These are phyloP conservation scores for Ormia ochracea DNA, from an alignment of 2,888 invertebrate species.

Conservation along the genomic window DNA sequence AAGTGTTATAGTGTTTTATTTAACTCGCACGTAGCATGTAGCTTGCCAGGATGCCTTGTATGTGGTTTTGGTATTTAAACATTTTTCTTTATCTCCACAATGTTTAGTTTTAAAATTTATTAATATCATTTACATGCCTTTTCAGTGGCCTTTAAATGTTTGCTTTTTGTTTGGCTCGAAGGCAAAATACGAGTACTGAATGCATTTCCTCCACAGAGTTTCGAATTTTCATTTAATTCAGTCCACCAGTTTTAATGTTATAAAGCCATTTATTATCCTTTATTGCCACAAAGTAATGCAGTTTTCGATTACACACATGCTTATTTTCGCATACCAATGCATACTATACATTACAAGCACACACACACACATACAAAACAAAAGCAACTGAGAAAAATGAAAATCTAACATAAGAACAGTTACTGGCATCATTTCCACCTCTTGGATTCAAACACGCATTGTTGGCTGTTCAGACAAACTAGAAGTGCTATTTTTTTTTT, in stretches of 20 bases:
- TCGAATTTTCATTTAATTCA: background rate
- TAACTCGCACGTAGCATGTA: too few species aligned
- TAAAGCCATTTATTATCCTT: background rate
- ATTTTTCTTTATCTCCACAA: too few species aligned
- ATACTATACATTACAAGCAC: background rate
- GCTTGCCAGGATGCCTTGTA: too few species aligned
- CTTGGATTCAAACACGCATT: constrained; percentile 49
- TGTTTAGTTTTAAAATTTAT: too few species aligned
- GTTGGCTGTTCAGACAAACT: constrained; percentile 48
- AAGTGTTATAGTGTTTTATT: too few species aligned
- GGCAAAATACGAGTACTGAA: too few species aligned
- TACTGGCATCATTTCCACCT: constrained; percentile 38
- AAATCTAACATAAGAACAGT: constrained; percentile 28
- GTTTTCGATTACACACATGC: background rate
- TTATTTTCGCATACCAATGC: background rate
- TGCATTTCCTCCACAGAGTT: background rate
- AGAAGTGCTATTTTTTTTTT: constrained; percentile 5
- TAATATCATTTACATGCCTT: too few species aligned
- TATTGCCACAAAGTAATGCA: background rate
- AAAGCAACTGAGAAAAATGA: background rate
- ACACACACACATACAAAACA: background rate
- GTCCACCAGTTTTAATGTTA: background rate
- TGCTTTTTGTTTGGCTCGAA: too few species aligned
- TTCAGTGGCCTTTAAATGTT: too few species aligned
- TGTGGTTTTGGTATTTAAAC: too few species aligned